Evolutionary conservation across 2,888 invertebrate genomes (phyloP).

Genomic region (Empis livida): DNA sequence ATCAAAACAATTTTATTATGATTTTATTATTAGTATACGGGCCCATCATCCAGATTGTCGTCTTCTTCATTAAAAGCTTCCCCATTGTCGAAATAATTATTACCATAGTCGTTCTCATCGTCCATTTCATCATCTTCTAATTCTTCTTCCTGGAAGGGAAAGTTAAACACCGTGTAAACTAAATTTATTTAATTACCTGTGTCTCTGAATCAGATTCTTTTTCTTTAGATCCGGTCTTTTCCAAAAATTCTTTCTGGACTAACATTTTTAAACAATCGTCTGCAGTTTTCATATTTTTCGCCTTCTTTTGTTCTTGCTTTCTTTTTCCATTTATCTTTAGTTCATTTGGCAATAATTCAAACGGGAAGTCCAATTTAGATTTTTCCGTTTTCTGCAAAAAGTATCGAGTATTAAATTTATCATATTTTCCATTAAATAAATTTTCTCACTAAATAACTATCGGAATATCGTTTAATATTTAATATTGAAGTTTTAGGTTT

Average conservation of each 20-base stretch:
- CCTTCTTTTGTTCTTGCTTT: constrained; percentile 11
- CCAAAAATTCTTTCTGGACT: constrained; percentile 48
- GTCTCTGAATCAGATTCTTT: constrained; percentile 46
- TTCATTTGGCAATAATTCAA: constrained; percentile 51
- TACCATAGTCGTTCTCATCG: constrained; percentile 77
- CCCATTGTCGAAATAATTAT: constrained; percentile 80
- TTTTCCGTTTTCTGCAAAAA: constrained; percentile 15
- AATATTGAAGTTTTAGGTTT: constrained; percentile 15
- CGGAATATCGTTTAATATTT: constrained; percentile 17
- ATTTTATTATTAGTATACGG: constrained; percentile 43
- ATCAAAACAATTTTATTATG: background rate
- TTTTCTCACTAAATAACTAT: constrained; percentile 19
- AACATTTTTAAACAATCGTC: constrained; percentile 45
- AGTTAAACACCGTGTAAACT: too few relatives aligned
- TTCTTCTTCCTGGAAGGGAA: constrained; percentile 15
- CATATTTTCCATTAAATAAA: background rate
- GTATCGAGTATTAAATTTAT: background rate
- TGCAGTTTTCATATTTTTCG: constrained; percentile 19
- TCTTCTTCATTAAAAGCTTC: constrained; percentile 79
- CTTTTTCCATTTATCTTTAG: constrained; percentile 19
- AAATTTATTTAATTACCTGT: constrained; percentile 25
- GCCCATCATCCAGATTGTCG: constrained; percentile 73
- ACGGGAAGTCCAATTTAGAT: constrained; percentile 31
- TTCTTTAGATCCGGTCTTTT: constrained; percentile 44
- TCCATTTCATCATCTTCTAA: constrained; percentile 66